Evolutionary conservation across 1,140 invertebrate genomes (phyloP), one percentile per base, ranked within the genome.

Genomic region (Mya arenaria): DNA sequence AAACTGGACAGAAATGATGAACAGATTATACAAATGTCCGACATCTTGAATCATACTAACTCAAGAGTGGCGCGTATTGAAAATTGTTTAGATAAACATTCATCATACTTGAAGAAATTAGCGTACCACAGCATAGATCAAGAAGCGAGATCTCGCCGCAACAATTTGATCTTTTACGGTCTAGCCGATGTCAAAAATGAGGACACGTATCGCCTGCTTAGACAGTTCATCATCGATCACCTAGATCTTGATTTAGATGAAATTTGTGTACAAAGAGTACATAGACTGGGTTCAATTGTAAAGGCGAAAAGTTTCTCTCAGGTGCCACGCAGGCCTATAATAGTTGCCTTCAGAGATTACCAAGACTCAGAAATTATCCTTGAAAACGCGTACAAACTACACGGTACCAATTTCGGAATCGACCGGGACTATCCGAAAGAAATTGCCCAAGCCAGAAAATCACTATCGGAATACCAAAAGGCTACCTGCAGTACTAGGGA

Each of bases 371-470:
- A 71, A 28, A 15, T 15, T 10, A 71, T 71, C 39, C 10, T 71
- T 1, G 13, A 34, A 25, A 48, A 48, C 15, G 66, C 41, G 15
- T 15, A 71, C 10, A 71, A 52, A 28, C 25, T 71, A 30, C n/a
- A 48, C 8, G 3, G 25, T 19, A 71, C 66, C 39, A 3, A 13
- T 13, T 71, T 71, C 23, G 66, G 39, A 25, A 71, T 71, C 8
- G 66, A 48, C 19, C 39, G 66, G 15, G 66, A 71, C 25, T 71
- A 71, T 28, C 66, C 66, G 23, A 71, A 15, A 25, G 66, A 71
- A 71, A 71, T 71, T 52, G 39, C 41, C 3, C 3, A 30, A 48
- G 66, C 66, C 8, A 5, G 65, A 13, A 63, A 34, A 30, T 3
- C 30, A 28, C 60, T 63, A 6, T 63, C 10, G 4, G 30, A 63